phyloP scores from a whole-genome alignment of 2,888 invertebrate genomes.

The Dione juno region DNA sequence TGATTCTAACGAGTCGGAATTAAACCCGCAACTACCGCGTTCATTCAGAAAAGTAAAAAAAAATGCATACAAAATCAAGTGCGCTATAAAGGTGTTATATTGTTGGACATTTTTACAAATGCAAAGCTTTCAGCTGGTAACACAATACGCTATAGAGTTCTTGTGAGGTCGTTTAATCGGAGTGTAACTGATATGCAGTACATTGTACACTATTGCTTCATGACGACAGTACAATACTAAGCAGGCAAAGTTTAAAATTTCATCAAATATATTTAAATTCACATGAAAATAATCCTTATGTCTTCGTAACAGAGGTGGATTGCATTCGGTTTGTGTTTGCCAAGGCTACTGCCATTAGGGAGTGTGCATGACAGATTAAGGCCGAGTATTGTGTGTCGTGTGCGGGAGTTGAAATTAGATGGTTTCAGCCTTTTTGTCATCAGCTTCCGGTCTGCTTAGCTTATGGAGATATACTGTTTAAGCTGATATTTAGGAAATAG shows the following conservation, averaged over 20 bases:
- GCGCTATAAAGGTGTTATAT: background rate
- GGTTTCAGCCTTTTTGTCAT: constrained; percentile 43
- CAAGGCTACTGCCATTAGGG: constrained; percentile 44
- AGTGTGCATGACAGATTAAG: constrained; percentile 51
- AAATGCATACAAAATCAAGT: background rate
- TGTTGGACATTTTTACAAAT: constrained; percentile 10
- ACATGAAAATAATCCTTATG: constrained; percentile 38
- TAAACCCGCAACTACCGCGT: background rate
- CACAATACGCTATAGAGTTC: constrained; percentile 35
- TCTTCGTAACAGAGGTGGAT: constrained; percentile 18
- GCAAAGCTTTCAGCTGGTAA: constrained; percentile 27
- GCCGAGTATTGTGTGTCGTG: constrained; percentile 45
- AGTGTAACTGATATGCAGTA: constrained; percentile 43
- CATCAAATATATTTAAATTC: background rate
- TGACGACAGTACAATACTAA: constrained; percentile 52
- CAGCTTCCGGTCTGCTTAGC: constrained; percentile 37
- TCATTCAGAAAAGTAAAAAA: background rate
- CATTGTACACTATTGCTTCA: constrained; percentile 50
- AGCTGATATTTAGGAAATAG: background rate
- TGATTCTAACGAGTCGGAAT: background rate
- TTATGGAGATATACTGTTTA: background rate
- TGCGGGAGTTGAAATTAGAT: constrained; percentile 43
- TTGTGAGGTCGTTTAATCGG: constrained; percentile 40
- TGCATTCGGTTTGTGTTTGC: constrained; percentile 17
- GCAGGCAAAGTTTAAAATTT: constrained; percentile 34